Evolutionary conservation across 2,113 vertebrate genomes (phyloP).

Genomic region (Leucopsar rothschildi): DNA sequence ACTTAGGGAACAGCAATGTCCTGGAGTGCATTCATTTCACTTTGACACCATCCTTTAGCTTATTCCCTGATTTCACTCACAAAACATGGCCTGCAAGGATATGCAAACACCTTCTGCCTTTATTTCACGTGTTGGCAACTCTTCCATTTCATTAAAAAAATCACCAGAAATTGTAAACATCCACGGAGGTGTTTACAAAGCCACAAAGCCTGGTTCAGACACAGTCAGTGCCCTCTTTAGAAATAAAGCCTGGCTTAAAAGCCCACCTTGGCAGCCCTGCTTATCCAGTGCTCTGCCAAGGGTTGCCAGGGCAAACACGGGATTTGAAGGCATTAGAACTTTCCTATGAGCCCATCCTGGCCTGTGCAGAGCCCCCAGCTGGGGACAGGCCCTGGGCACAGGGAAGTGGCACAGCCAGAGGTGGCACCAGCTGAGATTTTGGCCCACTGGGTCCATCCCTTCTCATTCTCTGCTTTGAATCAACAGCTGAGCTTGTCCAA

Average conservation of each 20-base stretch:
- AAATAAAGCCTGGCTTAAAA: not conserved
- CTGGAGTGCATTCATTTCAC: not conserved
- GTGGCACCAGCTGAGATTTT: not conserved
- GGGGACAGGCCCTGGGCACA: not conserved
- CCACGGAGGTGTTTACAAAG: not conserved
- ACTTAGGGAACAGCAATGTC: not conserved
- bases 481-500: not conserved
- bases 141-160: not conserved
- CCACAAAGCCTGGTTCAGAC: not conserved
- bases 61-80: not conserved
- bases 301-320: not conserved
- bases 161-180: not conserved
- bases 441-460: not conserved
- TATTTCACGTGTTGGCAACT: not conserved
- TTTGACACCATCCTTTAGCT: not conserved
- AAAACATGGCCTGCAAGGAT: not conserved
- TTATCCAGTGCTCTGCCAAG: not conserved
- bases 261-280: slow-evolving; percentile 33
- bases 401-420: not conserved
- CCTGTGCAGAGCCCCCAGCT: not conserved
- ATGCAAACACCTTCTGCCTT: not conserved
- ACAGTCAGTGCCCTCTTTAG: not conserved
- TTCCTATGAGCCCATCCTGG: not conserved
- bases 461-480: not conserved
- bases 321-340: not conserved